Conservation (phyloP, 2,888 invertebrate genomes). For the Tuta absoluta region DNA sequence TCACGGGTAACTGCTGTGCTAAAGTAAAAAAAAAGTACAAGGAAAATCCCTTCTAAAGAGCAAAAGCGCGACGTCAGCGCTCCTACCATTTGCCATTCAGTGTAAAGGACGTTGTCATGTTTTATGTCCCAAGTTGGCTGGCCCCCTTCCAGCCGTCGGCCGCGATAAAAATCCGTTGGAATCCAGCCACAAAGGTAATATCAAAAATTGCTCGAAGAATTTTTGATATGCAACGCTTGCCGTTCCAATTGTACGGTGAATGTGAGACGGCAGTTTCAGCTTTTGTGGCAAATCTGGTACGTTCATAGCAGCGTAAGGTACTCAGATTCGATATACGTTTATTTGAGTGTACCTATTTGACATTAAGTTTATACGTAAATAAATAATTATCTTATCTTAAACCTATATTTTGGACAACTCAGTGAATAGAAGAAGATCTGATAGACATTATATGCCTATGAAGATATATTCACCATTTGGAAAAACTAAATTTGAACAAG, state of each 20-base stretch:
- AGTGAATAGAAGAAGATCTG: no score
- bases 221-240: conserved; percentile 30
- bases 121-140: conserved; percentile 61
- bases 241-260: conserved; percentile 14
- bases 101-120: conserved; percentile 60
- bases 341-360: no score
- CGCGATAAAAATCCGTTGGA: conserved; percentile 55
- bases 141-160: conserved; percentile 61
- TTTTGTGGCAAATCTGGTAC: conserved; percentile 3
- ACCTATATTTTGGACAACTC: no score
- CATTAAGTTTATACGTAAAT: no score
- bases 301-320: no score
- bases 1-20: neutral
- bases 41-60: neutral
- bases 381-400: no score
- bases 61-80: conserved; percentile 42
- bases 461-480: no score
- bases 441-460: no score
- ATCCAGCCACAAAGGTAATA: conserved; percentile 53
- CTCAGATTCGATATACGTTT: no score
- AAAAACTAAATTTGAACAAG: no score
- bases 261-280: conserved; percentile 5
- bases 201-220: conserved; percentile 44
- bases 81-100: conserved; percentile 46
- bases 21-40: conserved; percentile 8